Evolutionary conservation across 2,888 invertebrate genomes (phyloP), one percentile per base, ranked within the genome.

Genomic region (Itoplectis maculator): DNA sequence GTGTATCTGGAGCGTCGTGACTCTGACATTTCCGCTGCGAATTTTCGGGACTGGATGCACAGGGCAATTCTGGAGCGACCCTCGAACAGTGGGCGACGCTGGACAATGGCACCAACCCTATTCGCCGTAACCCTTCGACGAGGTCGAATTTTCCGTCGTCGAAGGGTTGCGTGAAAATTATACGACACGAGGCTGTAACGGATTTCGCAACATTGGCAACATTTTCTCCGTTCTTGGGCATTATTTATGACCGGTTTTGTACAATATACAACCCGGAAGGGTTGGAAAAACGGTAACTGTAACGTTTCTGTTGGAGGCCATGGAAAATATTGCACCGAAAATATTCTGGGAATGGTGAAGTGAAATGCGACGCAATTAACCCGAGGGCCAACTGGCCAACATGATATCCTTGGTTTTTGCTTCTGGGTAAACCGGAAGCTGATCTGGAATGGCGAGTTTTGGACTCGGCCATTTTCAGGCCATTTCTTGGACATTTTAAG

Each of bases 381-480:
- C 59, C n/a, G n/a, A n/a, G n/a, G n/a, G n/a, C n/a, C n/a, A n/a
- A n/a, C 35, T 29, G 47, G 45, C 20, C n/a, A n/a, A 47, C 45
- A 59, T 56, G 54, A 56, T 66, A 66, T 59, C 35, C 51, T 13
- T 35, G 15, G 11, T n/a, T n/a, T 29, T 49, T 3, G 54, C 51
- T 47, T 13, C 29, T 42, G n/a, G 13, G 47, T 45, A 54, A 54
- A 65, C 54, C 65, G 37, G 61, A 76, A 80, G 51, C 69, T 18
- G 35, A 47, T 79, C 66, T 13, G 61, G 51, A 49, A 45, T n/a
- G n/a, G n/a, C n/a, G n/a, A n/a, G n/a, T n/a, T n/a, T n/a, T 73
- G 83, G 78, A 81, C 83, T 83, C 78, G 81, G 77, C 35, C 81
- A 78, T 81, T 83, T 65, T 78, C n/a, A n/a, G n/a, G n/a, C n/a